phyloP scores from a whole-genome alignment of 1,140 invertebrate species.

The Sycophila sp. region DNA sequence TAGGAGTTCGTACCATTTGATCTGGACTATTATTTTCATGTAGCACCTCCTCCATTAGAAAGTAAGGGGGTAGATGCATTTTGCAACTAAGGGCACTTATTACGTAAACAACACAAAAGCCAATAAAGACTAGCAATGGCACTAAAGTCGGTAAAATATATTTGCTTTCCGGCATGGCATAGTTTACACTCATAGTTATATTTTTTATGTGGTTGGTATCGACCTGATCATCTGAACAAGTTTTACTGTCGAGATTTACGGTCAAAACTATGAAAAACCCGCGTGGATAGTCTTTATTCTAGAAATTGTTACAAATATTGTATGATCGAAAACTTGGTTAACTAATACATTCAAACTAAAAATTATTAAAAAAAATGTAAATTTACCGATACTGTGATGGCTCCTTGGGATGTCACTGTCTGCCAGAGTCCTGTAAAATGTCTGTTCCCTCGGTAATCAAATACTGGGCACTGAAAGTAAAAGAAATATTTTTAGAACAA shows the following conservation, averaged over 20 bases:
- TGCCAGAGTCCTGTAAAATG: constrained; percentile 73
- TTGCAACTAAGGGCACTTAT: constrained; percentile 65
- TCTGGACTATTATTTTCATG: constrained; percentile 60
- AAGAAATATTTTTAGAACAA: constrained; percentile 33
- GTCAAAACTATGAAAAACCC: constrained; percentile 87
- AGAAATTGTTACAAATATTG: constrained; percentile 33
- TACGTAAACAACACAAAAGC: constrained; percentile 70
- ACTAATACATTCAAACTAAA: too few relatives aligned
- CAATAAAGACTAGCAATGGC: constrained; percentile 67
- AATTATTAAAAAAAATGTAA: too few relatives aligned
- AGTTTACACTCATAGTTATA: constrained; percentile 67
- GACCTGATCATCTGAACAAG: constrained; percentile 69
- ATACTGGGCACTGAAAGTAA: constrained; percentile 73
- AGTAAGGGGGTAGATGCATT: too few relatives aligned
- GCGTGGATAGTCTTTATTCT: constrained; percentile 65
- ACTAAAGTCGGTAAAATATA: constrained; percentile 72
- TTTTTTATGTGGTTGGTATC: constrained; percentile 63
- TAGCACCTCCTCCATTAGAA: too few relatives aligned
- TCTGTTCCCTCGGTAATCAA: constrained; percentile 72
- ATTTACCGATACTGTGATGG: constrained; percentile 70
- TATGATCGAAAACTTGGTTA: too few relatives aligned
- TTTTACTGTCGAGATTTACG: constrained; percentile 78
- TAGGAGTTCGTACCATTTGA: too few relatives aligned
- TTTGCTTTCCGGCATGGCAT: constrained; percentile 70
- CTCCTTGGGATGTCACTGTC: constrained; percentile 72